These are phyloP conservation scores for Pollachius pollachius DNA, from an alignment of 2,113 vertebrate species.

Conservation along the genomic window DNA sequence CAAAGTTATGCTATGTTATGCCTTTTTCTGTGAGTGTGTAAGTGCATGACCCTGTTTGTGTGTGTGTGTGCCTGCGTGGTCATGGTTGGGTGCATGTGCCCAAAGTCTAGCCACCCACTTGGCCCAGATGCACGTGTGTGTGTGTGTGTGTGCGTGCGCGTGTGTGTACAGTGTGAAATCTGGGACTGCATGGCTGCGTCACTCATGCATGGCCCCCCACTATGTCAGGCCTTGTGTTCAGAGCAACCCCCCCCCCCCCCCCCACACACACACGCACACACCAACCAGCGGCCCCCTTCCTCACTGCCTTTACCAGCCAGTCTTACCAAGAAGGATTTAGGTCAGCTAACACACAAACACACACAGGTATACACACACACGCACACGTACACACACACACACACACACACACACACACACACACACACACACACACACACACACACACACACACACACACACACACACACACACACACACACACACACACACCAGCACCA, in stretches of 20 bases:
- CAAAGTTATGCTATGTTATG: no score
- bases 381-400: no score
- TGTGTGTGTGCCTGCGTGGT: constrained; percentile 21
- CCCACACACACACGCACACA: neutral
- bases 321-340: constrained; percentile 68
- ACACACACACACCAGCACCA: no score
- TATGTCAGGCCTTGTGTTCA: constrained; percentile 62
- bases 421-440: no score
- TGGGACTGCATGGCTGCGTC: constrained; percentile 61
- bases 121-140: constrained; percentile 1
- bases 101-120: neutral
- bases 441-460: constrained; percentile 11
- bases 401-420: neutral
- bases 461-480: neutral
- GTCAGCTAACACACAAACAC: constrained; percentile 47
- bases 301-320: constrained; percentile 53
- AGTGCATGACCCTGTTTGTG: constrained; percentile 3
- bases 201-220: constrained; percentile 68
- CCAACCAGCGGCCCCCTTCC: constrained; percentile 1
- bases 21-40: constrained; percentile 11
- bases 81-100: neutral
- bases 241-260: constrained; percentile 58
- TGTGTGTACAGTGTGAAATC: constrained; percentile 69
- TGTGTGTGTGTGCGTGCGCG: constrained; percentile 31
- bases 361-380: neutral